Percentiles rank a stretch among this genome's conserved stretches.
Evolutionary conservation across 1,140 invertebrate genomes (phyloP).

Genomic region (Sitophilus oryzae): DNA sequence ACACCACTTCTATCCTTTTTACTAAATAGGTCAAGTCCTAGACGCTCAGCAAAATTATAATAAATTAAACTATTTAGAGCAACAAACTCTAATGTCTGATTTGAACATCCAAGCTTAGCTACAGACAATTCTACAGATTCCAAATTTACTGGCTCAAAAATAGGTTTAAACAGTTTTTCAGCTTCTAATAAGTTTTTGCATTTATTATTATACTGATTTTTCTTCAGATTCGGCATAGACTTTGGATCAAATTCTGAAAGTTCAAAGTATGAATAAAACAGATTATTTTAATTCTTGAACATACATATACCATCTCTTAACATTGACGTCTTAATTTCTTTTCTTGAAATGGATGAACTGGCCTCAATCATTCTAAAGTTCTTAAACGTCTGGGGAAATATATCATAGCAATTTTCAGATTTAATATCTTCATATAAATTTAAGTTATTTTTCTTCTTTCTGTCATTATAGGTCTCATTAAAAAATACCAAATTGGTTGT

Average conservation of each 20-base stretch:
- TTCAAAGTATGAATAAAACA: too few relatives aligned
- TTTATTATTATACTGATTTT: constrained; percentile 38
- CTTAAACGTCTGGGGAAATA: too few relatives aligned
- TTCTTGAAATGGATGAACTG: too few relatives aligned
- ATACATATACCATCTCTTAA: too few relatives aligned
- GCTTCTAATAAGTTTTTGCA: constrained; percentile 47
- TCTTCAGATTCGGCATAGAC: constrained; percentile 49
- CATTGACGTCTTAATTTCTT: too few relatives aligned
- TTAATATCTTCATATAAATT: too few relatives aligned
- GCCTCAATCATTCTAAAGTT: too few relatives aligned
- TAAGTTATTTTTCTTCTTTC: neutral
- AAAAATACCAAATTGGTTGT: constrained; percentile 13
- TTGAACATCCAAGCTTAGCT: constrained; percentile 47
- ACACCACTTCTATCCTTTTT: constrained; percentile 59
- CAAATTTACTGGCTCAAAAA: constrained; percentile 21
- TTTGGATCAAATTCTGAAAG: constrained; percentile 43
- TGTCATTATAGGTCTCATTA: constrained; percentile 4
- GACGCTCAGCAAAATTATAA: constrained; percentile 63
- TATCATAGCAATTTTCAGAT: too few relatives aligned
- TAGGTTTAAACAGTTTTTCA: constrained; percentile 38
- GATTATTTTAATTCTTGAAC: too few relatives aligned
- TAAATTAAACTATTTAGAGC: constrained; percentile 66
- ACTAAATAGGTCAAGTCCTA: constrained; percentile 61
- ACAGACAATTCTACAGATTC: constrained; percentile 11
- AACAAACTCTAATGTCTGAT: constrained; percentile 61